Conservation (phyloP, 2,888 invertebrate species). For the Nematopogon swammerdamellus region DNA sequence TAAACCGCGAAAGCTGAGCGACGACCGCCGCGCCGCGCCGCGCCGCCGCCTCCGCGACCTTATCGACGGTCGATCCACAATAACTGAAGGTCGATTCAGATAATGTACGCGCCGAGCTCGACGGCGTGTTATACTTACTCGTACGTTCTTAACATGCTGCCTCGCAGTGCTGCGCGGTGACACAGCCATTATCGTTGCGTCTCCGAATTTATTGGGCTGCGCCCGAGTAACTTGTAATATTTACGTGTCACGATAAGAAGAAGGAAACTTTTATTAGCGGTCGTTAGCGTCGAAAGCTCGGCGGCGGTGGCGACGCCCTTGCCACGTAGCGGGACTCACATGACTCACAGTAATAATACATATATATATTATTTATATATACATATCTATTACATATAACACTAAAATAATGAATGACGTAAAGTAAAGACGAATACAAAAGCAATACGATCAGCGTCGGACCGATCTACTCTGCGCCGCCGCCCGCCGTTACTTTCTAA, state of each 20-base stretch:
- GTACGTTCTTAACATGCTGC: no score
- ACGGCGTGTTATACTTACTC: no score
- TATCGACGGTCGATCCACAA: background rate
- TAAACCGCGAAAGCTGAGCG: background rate
- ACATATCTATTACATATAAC: no score
- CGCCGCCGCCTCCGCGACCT: background rate
- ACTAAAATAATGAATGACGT: no score
- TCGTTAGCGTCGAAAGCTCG: background rate
- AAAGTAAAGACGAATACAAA: no score
- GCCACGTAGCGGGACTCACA: no score
- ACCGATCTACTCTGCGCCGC: slow-evolving; percentile 1
- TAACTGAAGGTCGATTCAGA: background rate
- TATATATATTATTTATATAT: no score
- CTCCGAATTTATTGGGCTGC: background rate
- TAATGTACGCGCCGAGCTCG: background rate
- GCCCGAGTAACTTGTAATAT: background rate
- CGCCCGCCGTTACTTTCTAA: slow-evolving; percentile 46
- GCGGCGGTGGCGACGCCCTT: no score
- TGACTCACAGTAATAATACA: no score
- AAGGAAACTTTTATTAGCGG: background rate
- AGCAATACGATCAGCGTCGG: background rate
- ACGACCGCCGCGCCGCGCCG: no score
- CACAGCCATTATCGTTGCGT: background rate
- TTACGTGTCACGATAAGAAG: background rate
- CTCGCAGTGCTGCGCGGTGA: no score